These are phyloP conservation scores for Nannoperca obscura DNA, from an alignment of 2,797 vertebrate species.

Conservation along the genomic window DNA sequence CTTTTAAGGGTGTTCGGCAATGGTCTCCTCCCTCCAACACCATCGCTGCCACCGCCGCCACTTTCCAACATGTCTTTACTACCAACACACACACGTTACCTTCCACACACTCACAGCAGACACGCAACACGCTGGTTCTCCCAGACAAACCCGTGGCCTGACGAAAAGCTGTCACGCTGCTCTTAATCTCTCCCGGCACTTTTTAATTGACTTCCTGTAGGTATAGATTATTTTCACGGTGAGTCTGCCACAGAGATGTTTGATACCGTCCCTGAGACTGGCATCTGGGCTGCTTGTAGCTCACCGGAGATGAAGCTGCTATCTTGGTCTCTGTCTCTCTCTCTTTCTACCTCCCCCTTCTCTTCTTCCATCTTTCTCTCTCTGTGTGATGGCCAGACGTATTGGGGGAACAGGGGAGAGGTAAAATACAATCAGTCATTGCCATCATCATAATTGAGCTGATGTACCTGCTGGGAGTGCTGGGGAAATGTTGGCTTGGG, in stretches of 20 bases:
- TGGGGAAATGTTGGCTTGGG: constrained; percentile 71
- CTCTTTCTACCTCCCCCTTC: constrained; percentile 12
- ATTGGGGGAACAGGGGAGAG: constrained; percentile 75
- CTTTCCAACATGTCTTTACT: constrained; percentile 59
- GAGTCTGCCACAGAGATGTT: constrained; percentile 89
- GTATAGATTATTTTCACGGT: constrained; percentile 91
- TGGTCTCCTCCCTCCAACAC: constrained; percentile 63
- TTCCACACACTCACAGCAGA: constrained; percentile 60
- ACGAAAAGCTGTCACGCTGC: constrained; percentile 91
- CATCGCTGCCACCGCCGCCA: constrained; percentile 17
- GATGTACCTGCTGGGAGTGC: constrained; percentile 79
- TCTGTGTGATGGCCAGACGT: constrained; percentile 77
- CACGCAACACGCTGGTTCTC: constrained; percentile 53
- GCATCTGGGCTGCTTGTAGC: constrained; percentile 80
- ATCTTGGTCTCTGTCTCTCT: constrained; percentile 56
- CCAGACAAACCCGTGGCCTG: constrained; percentile 87
- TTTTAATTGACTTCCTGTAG: constrained; percentile 97
- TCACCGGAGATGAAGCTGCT: constrained; percentile 70
- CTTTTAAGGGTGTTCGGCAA: constrained; percentile 90
- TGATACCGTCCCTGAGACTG: constrained; percentile 83
- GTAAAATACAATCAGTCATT: constrained; percentile 84
- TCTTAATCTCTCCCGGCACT: constrained; percentile 95
- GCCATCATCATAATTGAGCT: constrained; percentile 83
- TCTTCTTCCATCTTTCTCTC: constrained; percentile 16
- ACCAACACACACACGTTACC: constrained; percentile 60